These are phyloP conservation scores for Drosophila suzukii DNA, from an alignment of 1,140 invertebrate genomes.

Conservation along the genomic window DNA sequence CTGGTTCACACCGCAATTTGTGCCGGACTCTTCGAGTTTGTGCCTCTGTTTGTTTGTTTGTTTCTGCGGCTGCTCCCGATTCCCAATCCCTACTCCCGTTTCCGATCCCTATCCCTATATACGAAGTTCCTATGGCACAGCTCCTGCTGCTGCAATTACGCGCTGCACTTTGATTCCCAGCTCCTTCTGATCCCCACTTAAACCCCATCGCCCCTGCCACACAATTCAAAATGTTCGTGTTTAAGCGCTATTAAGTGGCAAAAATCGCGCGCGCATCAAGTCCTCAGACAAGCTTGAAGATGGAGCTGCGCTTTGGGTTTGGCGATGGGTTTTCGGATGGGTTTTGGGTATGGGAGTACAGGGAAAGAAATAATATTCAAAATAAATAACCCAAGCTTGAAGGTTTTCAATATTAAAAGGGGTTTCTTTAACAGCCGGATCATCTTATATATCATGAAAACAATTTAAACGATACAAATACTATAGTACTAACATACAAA, in stretches of 20 bases:
- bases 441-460: too few relatives aligned
- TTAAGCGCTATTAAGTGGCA: constrained; percentile 84
- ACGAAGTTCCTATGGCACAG: background rate
- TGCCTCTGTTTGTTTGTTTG: constrained; percentile 59
- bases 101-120: background rate
- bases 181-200: constrained; percentile 15
- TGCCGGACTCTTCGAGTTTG: constrained; percentile 31
- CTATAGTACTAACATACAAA: too few relatives aligned
- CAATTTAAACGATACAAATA: too few relatives aligned
- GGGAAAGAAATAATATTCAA: background rate
- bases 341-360: constrained; percentile 2
- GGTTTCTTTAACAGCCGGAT: background rate
- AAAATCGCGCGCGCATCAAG: constrained; percentile 80
- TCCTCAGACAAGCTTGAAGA: constrained; percentile 28
- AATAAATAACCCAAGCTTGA: too few relatives aligned
- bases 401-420: background rate
- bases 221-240: constrained; percentile 84
- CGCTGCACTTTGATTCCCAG: constrained; percentile 75
- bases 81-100: constrained; percentile 4
- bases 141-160: constrained; percentile 65
- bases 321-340: constrained; percentile 13
- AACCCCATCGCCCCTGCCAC: constrained; percentile 27
- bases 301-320: constrained; percentile 15
- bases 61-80: constrained; percentile 47
- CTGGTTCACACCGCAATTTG: constrained; percentile 79